Conservation (phyloP, 2,113 vertebrate genomes). For the Steatornis caripensis region DNA sequence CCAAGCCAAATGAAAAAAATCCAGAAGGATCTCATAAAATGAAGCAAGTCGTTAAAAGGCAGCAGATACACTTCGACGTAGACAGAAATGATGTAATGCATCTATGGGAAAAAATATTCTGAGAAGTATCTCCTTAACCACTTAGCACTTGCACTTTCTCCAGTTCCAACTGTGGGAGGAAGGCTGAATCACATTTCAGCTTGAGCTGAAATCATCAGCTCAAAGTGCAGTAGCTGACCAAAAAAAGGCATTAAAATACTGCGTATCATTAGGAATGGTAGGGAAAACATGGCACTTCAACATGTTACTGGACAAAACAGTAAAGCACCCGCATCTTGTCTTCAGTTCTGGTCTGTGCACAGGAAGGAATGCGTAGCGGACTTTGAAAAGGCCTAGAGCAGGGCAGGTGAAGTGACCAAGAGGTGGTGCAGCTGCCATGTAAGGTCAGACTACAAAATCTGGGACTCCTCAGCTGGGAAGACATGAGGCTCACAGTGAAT, state of each 20-base stretch:
- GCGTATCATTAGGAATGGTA: not conserved
- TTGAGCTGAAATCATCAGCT: not conserved
- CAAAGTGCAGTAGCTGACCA: not conserved
- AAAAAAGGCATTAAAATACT: not conserved
- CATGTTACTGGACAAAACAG: not conserved
- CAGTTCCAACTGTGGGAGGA: not conserved
- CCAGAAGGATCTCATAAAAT: not conserved
- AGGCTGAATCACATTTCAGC: constrained; percentile 30
- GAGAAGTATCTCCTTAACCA: not conserved
- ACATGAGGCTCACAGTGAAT: not conserved
- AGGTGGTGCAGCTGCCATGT: not conserved
- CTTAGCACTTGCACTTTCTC: not conserved
- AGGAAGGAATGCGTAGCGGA: not conserved
- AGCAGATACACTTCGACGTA: not conserved
- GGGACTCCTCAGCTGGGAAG: not conserved
- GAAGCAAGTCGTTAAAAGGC: not conserved
- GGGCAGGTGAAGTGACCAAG: not conserved
- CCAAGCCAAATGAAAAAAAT: accelerated
- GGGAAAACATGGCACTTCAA: not conserved
- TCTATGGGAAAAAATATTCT: not conserved
- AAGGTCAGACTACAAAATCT: not conserved
- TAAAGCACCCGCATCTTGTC: not conserved
- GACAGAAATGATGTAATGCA: not conserved
- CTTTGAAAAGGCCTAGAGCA: not conserved
- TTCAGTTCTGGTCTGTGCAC: not conserved